These are phyloP conservation scores for Metellina segmentata DNA, from an alignment of 2,888 invertebrate genomes.

Conservation along the genomic window DNA sequence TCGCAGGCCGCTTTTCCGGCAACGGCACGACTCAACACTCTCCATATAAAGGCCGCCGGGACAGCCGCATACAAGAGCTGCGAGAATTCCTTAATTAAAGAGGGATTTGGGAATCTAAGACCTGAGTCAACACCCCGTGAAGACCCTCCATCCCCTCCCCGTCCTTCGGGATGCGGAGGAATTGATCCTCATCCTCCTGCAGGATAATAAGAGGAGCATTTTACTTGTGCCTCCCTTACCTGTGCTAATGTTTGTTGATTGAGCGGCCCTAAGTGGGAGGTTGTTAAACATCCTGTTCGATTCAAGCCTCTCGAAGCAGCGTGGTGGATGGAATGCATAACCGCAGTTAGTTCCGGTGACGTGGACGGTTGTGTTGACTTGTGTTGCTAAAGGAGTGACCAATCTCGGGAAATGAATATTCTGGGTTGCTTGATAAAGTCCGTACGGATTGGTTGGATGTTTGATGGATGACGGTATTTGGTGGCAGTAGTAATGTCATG, in stretches of 20 bases:
- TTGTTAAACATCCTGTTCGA: neutral
- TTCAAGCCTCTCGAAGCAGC: neutral
- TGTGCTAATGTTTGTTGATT: conserved; percentile 8
- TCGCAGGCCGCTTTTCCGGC: neutral
- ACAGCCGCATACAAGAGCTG: conserved; percentile 27
- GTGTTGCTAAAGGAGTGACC: neutral
- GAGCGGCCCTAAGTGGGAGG: neutral
- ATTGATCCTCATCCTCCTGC: conserved; percentile 18
- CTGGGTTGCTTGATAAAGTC: too few relatives aligned
- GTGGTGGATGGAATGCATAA: neutral
- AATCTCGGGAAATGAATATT: too few relatives aligned
- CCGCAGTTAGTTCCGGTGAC: neutral
- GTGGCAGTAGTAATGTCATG: too few relatives aligned
- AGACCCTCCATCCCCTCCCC: neutral
- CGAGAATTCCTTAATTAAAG: conserved; percentile 69
- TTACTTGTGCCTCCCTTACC: conserved; percentile 9
- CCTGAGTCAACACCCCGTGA: conserved; percentile 50
- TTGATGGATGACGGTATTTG: too few relatives aligned
- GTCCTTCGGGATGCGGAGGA: neutral
- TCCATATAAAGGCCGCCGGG: conserved; percentile 10
- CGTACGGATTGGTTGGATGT: too few relatives aligned
- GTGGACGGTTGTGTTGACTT: neutral
- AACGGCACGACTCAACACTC: conserved; percentile 1
- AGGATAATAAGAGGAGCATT: neutral
- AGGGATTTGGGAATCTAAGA: conserved; percentile 67